These are phyloP conservation scores for Chaenocephalus aceratus DNA, from an alignment of 2,113 vertebrate species.

Conservation along the genomic window DNA sequence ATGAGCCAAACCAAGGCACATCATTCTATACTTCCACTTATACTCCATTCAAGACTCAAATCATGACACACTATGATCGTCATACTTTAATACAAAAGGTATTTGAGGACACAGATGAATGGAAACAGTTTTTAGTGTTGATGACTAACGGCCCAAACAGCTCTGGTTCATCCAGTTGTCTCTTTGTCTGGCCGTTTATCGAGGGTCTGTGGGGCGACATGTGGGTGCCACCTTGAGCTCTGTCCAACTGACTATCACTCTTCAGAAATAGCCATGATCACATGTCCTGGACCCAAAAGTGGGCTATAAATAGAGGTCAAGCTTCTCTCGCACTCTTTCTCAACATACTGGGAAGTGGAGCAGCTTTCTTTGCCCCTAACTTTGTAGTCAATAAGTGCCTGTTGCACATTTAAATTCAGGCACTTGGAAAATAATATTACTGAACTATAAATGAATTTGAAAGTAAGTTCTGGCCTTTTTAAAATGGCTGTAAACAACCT, in stretches of 20 bases:
- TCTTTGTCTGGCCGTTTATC: conserved; percentile 70
- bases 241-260: conserved; percentile 74
- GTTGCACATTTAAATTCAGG: neutral
- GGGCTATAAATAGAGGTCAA: conserved; percentile 77
- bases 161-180: conserved; percentile 56
- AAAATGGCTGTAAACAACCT: neutral
- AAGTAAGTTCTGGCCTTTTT: neutral
- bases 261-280: conserved; percentile 83
- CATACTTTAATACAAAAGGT: neutral
- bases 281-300: conserved; percentile 76
- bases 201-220: conserved; percentile 74
- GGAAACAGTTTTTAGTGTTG: conserved; percentile 29
- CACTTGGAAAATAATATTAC: neutral
- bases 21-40: conserved; percentile 2
- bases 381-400: neutral
- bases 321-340: conserved; percentile 59
- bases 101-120: conserved; percentile 49
- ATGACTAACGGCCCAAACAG: conserved; percentile 42
- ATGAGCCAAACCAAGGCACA: neutral
- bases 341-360: conserved; percentile 37
- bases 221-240: conserved; percentile 75
- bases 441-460: neutral
- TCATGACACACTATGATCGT: neutral
- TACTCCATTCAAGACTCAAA: neutral
- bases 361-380: conserved; percentile 16